Evolutionary conservation across 2,113 vertebrate species (phyloP).

Genomic region (Perca flavescens): DNA sequence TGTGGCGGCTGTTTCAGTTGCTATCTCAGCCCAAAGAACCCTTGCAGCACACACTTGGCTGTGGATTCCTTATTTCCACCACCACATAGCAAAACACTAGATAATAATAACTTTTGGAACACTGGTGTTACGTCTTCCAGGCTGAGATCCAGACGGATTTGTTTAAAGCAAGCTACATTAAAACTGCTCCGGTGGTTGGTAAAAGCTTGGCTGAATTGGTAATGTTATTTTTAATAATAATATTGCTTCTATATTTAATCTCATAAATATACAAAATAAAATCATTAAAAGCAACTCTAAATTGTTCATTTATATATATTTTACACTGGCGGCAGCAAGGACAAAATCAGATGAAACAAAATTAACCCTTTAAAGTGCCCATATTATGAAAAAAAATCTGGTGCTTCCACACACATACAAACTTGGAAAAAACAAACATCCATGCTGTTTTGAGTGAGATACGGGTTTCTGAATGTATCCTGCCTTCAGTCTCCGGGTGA

Average conservation of each 20-base stretch:
- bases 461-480: no score
- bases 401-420: no score
- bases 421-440: no score
- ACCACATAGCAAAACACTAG: conserved; percentile 37
- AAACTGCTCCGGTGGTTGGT: conserved; percentile 6
- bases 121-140: conserved; percentile 26
- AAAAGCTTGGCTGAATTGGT: conserved; percentile 36
- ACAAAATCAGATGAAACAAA: not conserved
- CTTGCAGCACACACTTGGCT: conserved; percentile 44
- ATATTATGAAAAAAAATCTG: no score
- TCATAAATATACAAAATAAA: conserved; percentile 47
- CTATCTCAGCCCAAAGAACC: conserved; percentile 62
- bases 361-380: not conserved
- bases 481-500: no score
- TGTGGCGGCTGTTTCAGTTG: conserved; percentile 38
- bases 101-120: conserved; percentile 45
- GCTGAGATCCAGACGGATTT: conserved; percentile 19
- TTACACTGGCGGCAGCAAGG: not conserved
- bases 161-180: conserved; percentile 26
- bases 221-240: conserved; percentile 44
- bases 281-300: conserved; percentile 23
- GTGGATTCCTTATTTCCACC: conserved; percentile 45
- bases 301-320: conserved; percentile 22
- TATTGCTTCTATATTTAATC: conserved; percentile 38
- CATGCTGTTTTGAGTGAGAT: no score